Evolutionary conservation across 2,797 vertebrate genomes (phyloP), one percentile per base, ranked within the genome.

Genomic region (Glossophaga mutica): DNA sequence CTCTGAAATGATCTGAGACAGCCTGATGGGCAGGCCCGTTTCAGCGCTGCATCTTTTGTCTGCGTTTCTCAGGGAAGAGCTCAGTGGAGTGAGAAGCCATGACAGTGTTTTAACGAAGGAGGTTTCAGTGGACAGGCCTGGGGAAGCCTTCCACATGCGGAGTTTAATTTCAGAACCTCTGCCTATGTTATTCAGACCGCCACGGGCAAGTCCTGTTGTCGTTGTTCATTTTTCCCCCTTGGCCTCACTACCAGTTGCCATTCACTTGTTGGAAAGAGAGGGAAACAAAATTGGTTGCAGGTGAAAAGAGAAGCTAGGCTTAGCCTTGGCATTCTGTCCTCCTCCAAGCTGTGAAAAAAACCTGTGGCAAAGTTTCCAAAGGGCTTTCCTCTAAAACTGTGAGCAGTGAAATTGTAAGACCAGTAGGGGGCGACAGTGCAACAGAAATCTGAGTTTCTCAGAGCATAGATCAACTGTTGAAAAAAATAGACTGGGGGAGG

Each of bases 341-440:
- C 9, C 22, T 10, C 39, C 22, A 18, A 50, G 29, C 59, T 44
- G 26, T 70, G 32, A 42, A 32, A 24, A 48, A 76, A 34, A 37
- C n/a, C 55, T 5, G 9, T 42, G 76, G 16, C 42, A n/a, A 90
- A 2, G 4, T 82, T 82, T 90, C 5, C 32, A 2, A 44, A 19
- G 29, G 42, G 1, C 15, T 91, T 76, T 84, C 34, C 21, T 87
- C 87, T 34, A 2, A 62, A 91, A 4, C 3, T 1, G 48, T 14
- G 44, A 22, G 94, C 4, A 84, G 59, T 97, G 29, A 97, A 91
- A 74, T 16, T 87, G 77, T 97, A 42, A 46, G 89, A 70, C 97
- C 98, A 97, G 95, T 7, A 50, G 96, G 97, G 97, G 98, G 97
- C 85, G 89, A 96, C 97, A 98, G 96, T 91, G 71, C 83, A 95